These are phyloP conservation scores for Sturnus vulgaris DNA, from an alignment of 2,113 vertebrate species.

Conservation along the genomic window DNA sequence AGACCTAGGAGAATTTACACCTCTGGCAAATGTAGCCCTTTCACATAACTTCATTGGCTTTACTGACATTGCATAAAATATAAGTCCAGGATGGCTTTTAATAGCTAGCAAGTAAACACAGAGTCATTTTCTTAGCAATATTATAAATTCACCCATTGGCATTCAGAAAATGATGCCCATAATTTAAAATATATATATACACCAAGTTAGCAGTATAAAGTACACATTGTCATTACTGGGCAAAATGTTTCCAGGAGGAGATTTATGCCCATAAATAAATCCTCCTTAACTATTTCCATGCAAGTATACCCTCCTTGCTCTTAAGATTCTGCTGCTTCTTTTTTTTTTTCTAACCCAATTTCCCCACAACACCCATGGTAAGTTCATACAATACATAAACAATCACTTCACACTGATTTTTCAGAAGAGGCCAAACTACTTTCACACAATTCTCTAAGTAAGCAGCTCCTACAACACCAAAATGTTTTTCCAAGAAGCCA, in stretches of 20 bases:
- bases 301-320: not conserved
- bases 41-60: not conserved
- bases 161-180: not conserved
- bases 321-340: not conserved
- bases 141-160: not conserved
- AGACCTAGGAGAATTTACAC: not conserved
- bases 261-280: not conserved
- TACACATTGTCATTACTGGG: not conserved
- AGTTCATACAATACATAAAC: not conserved
- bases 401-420: not conserved
- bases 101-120: not conserved
- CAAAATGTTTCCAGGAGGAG: not conserved
- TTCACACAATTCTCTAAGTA: conserved; percentile 19
- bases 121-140: not conserved
- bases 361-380: not conserved
- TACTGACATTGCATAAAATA: not conserved
- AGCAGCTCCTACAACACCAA: not conserved
- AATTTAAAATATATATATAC: not conserved
- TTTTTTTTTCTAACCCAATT: not conserved
- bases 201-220: not conserved
- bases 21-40: not conserved
- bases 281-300: not conserved
- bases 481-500: not conserved
- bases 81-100: not conserved
- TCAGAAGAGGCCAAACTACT: conserved; percentile 22